Evolutionary conservation across 2,797 vertebrate genomes (phyloP), one percentile per base, ranked within the genome.

Genomic region (Pipistrellus nathusii): DNA sequence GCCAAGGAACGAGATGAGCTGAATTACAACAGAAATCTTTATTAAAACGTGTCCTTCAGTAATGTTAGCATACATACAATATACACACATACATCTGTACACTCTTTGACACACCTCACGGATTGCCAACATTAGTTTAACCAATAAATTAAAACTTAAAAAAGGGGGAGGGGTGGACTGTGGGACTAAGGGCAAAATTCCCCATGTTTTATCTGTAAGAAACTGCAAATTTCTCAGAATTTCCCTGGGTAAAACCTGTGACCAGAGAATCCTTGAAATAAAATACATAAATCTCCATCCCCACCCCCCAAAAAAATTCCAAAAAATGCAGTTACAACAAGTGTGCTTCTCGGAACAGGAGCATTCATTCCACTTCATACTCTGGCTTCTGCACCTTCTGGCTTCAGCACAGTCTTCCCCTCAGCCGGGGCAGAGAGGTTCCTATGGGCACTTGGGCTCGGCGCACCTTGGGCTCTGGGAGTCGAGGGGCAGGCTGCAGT

Each of bases 381-480:
- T 85, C 98, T 95, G 97, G 97, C 98, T 95, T 98, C 98, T 85
- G 98, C 98, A 96, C 97, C 98, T 85, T 98, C 98, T 97, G 98
- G 94, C 53, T 98, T 96, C 72, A 95, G 96, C 86, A 98, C 90
- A 64, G 97, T 97, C 96, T 97, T 98, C 77, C 97, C 98, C 96
- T 98, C 98, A 0, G 98, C 98, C 72, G 96, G 97, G 97, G 98
- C 98, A 97, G 98, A 98, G 94, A 98, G 98, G 96, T 98, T 98
- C 97, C 95, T 98, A 91, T 94, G 98, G 98, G 98, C 98, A 98
- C 98, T 98, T 98, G 98, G 98, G 98, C 98, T 98, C 18, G 97
- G 98, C 59, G 98, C 97, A 96, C 97, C 98, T 86, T 97, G 96
- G 53, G 97, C 93, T 71, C 48, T 85, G 82, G 98, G 98, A 91